Conservation (phyloP, 2,113 vertebrate genomes). For the Lepus timidus region DNA sequence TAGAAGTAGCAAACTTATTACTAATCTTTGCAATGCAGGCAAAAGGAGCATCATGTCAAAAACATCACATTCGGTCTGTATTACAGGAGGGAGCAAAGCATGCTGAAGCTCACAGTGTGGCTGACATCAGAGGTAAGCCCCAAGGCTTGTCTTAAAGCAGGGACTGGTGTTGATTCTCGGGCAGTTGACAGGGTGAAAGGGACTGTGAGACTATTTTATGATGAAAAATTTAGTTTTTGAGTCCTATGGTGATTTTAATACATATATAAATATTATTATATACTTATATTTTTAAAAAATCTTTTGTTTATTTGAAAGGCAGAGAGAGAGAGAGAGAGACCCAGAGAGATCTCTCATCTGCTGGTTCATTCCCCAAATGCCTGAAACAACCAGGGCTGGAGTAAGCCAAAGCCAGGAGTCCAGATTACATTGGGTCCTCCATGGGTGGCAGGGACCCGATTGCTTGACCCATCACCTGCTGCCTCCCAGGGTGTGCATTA, state of each 20-base stretch:
- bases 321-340: too few relatives aligned
- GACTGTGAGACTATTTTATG: not conserved
- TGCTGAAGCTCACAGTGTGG: not conserved
- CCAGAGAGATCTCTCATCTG: too few relatives aligned
- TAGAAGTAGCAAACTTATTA: not conserved
- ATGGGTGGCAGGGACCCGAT: too few relatives aligned
- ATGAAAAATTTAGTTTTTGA: conserved; percentile 39
- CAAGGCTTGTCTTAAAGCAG: not conserved
- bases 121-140: not conserved
- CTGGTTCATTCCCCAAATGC: too few relatives aligned
- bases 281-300: too few relatives aligned
- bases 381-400: too few relatives aligned
- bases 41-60: not conserved
- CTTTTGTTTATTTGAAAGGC: too few relatives aligned
- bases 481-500: too few relatives aligned
- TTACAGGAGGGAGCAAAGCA: not conserved
- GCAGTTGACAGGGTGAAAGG: not conserved
- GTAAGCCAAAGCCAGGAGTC: too few relatives aligned
- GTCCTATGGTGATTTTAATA: not conserved
- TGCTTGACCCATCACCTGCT: too few relatives aligned
- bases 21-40: not conserved
- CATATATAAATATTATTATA: too few relatives aligned
- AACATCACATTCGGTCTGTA: not conserved
- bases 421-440: too few relatives aligned
- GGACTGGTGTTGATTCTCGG: not conserved